Base-by-base conservation (phyloP, 2,113 vertebrate species). In the Pipa parva region DNA sequence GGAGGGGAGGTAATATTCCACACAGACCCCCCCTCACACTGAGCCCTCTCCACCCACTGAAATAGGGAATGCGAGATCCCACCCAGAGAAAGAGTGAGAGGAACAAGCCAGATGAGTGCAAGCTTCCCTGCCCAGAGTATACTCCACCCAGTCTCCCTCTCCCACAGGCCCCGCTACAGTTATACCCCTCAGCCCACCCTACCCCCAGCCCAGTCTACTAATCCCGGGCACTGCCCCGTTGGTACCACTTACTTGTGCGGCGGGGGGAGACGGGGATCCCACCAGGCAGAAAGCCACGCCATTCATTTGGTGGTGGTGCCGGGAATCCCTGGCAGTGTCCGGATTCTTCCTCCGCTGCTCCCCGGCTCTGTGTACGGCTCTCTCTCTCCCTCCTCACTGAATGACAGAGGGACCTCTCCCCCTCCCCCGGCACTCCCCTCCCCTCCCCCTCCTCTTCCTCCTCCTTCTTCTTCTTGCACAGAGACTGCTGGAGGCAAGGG, bases 261-360 rank as follows among this genome's bases (percentile, higher is more conserved):
- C 89, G 67, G 88, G 71, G 76, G 88, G 85, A 77, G 93, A 93
- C 56, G 94, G 95, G 86, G 97, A 96, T 90, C 94, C 94, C 88
- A 98, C 95, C 86, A 97, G 92, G 90, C 94, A 97, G 83, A 97
- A 97, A 63, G 93, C 91, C 88, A 97, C 95, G 90, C 95, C 95
- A 98, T 97, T 97, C 94, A 98, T 97, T 89, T 86, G 93, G 72
- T 68, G 52, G 77, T 79, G 66, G 76, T 64, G 73, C 85, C 29
- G 61, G 49, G 58, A 52, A 63, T 60, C 39, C 71, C 54, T 54
- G 75, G n/a, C 64, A 71, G 67, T 73, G 76, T 71, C 69, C 77
- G 76, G 56, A 75, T 36, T 57, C 39, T 37, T 49, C 55, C 42
- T 59, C 28, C 9, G 7, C 6, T 54, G 28, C 13, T 58, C 26